Base-by-base conservation (phyloP, 2,113 vertebrate species). In the Vanacampus margaritifer region DNA sequence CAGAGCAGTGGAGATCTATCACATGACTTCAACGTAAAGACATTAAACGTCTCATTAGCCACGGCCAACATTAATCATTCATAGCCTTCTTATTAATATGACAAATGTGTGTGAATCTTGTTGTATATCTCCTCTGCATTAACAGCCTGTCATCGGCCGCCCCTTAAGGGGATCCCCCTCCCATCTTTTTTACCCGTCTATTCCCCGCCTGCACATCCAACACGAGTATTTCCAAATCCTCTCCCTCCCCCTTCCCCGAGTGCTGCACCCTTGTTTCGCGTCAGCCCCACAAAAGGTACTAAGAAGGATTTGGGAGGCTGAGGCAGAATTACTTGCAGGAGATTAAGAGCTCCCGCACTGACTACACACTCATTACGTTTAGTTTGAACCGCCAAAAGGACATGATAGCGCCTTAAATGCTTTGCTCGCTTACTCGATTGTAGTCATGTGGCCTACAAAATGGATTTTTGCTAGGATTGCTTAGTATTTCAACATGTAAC, bases 291-390 rank as follows among this genome's bases (percentile, higher is more conserved):
- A 90, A 90, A 89, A 79, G 81, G 89, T 80, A 72, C 80, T 89
- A 86, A 89, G 86, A 70, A 88, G 90, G 89, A 88, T 90, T 90
- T 90, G 84, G 69, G 58, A 82, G 78, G 79, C 82, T 83, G 81
- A 89, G 79, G 50, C 82, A 83, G 86, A 84, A 87, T 90, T 91
- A 90, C 82, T 71, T 69, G 72, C 75, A 68, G 65, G 74, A 89
- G 88, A 91, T 91, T 91, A 90, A 26, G 58, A 77, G 81, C 76
- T 79, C 66, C 76, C 63, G 74, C 77, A 78, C 84, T 83, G 72
- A 79, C 79, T 78, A 74, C 73, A 48, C 73, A 72, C 48, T 23
- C 65, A 56, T 68, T 79, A 67, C 83, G 79, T 83, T 86, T 80
- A 70, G 83, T 67, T 53, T 76, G 76, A 79, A 73, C 79, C 85